Base-by-base conservation (phyloP, 2,113 vertebrate species). In the Nannobrachium achirus region DNA sequence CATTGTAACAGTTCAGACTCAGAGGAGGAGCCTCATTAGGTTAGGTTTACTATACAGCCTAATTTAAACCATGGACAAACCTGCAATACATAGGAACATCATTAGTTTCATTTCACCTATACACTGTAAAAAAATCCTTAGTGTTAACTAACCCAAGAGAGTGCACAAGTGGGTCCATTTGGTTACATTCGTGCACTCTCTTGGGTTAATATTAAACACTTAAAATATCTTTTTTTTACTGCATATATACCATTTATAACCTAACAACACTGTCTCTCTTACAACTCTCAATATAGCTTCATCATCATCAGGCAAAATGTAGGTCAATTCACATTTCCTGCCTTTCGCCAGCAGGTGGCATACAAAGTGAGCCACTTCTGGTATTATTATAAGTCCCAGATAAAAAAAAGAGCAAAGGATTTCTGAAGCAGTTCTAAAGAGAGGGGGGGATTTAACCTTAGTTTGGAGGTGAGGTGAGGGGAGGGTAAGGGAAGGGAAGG, bases 1-100 rank as follows among this genome's bases (percentile, higher is more conserved):
- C n/a, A 78, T 50, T 80, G 81, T 87, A 89, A 89, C 83, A 88
- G 86, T 86, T 90, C 84, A 86, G 77, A 89, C 85, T 86, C 78
- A 83, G 71, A 88, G 83, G 83, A 86, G 78, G 70, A 49, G 59
- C 69, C 79, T 86, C 83, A 53, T 69, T 73, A 2, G 78, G 73
- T 88, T 86, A 86, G 79, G 73, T 77, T n/a, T n/a, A 87, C 84
- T 83, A 86, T 85, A 92, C 88, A 89, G 81, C 81, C 70, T 84
- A 41, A 87, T 85, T 87, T 85, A 63, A 87, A 82, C 85, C 89
- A 89, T 81, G 82, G 80, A 87, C 71, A n/a, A n/a, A 78, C 82
- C 71, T 82, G 84, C 71, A 81, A 79, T 80, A 69, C 66, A 25
- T 9, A 16, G 62, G 11, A 18, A 86, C 71, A 82, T 81, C 51